These are phyloP conservation scores for Cromileptes altivelis DNA, from an alignment of 2,113 vertebrate genomes.

Conservation along the genomic window DNA sequence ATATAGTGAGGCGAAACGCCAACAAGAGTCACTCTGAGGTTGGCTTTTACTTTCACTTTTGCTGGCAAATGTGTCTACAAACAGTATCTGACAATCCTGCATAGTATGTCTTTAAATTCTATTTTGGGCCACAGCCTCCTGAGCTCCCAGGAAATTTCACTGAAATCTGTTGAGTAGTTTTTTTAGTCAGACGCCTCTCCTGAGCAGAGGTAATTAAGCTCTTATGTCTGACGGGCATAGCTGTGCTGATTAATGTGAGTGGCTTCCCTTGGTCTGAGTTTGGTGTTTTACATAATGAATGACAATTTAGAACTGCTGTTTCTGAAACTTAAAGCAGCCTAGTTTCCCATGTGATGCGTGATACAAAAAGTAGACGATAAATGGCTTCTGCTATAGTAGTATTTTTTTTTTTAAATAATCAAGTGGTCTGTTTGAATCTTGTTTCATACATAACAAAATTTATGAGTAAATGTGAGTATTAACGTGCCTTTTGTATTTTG, in stretches of 20 bases:
- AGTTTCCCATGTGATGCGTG: constrained; percentile 15
- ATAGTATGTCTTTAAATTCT: neutral
- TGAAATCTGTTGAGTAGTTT: constrained; percentile 18
- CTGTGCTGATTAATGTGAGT: constrained; percentile 50
- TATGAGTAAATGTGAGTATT: neutral
- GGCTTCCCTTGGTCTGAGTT: constrained; percentile 40
- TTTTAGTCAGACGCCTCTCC: neutral
- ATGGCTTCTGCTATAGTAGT: too few species aligned
- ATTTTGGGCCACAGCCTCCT: neutral
- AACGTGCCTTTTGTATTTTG: neutral
- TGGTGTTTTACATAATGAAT: constrained; percentile 54
- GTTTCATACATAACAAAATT: neutral
- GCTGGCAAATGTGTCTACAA: too few species aligned
- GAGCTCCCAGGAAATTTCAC: neutral
- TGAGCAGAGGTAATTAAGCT: constrained; percentile 37
- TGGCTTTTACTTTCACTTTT: too few species aligned
- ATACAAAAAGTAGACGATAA: neutral
- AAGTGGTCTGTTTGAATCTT: neutral
- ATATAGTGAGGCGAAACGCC: too few species aligned
- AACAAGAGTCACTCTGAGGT: too few species aligned
- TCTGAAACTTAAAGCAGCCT: constrained; percentile 11
- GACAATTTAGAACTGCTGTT: constrained; percentile 40
- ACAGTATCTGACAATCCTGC: too few species aligned
- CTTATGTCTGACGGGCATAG: constrained; percentile 14
- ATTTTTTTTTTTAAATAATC: too few species aligned